Evolutionary conservation across 2,113 vertebrate species (phyloP).

Genomic region (Pagrus major): DNA sequence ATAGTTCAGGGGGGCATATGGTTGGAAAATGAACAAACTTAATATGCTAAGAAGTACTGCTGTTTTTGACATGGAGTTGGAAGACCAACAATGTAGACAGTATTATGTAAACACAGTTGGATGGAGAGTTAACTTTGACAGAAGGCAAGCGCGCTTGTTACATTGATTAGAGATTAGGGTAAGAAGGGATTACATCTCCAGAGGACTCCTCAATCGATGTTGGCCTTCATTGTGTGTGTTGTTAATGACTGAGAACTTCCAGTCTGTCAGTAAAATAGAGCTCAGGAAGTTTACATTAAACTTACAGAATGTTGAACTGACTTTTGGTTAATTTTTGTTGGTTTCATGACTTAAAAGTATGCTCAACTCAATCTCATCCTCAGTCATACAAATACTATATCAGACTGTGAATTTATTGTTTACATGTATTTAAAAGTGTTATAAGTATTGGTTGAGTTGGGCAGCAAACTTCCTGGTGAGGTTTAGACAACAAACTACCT

Average conservation of each 20-base stretch:
- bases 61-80: not conserved
- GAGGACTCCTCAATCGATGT: slow-evolving; percentile 61
- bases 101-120: slow-evolving; percentile 9
- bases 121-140: slow-evolving; percentile 20
- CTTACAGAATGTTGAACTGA: not conserved
- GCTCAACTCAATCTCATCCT: too few relatives aligned
- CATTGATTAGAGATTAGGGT: slow-evolving; percentile 65
- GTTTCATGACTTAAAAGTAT: too few relatives aligned
- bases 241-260: slow-evolving; percentile 63
- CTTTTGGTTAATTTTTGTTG: too few relatives aligned
- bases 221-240: slow-evolving; percentile 38
- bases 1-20: not conserved
- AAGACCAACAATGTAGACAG: not conserved
- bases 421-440: too few relatives aligned
- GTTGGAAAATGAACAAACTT: not conserved
- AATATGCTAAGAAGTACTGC: not conserved
- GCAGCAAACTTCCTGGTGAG: too few relatives aligned
- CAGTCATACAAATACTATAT: too few relatives aligned
- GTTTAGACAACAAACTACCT: too few relatives aligned
- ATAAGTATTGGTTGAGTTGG: too few relatives aligned
- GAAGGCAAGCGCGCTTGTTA: slow-evolving; percentile 37
- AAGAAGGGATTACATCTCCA: slow-evolving; percentile 66
- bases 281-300: not conserved
- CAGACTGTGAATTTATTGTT: too few relatives aligned
- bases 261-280: slow-evolving; percentile 6